phyloP scores from a whole-genome alignment of 2,888 invertebrate species.

The Cephus pygmeus region DNA sequence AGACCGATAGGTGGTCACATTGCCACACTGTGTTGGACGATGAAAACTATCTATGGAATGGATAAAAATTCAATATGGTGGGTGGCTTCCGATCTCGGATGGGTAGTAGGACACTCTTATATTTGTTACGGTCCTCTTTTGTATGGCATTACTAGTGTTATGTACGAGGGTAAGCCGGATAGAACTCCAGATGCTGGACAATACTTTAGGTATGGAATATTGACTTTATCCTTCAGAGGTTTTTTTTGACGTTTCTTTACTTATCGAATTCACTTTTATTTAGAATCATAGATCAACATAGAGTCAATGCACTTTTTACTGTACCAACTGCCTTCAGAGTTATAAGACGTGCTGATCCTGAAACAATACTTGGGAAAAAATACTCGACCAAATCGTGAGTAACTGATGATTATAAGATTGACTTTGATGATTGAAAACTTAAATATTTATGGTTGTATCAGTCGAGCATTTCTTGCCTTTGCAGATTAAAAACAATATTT shows the following conservation, averaged over 20 bases:
- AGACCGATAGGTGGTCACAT: slow-evolving; percentile 91
- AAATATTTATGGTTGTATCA: neutral
- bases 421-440: neutral
- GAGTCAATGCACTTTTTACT: slow-evolving; percentile 86
- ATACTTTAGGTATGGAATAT: slow-evolving; percentile 79
- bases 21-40: slow-evolving; percentile 85
- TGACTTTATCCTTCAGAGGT: neutral
- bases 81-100: slow-evolving; percentile 90
- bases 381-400: slow-evolving; percentile 76
- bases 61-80: slow-evolving; percentile 86
- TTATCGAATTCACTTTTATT: slow-evolving; percentile 22
- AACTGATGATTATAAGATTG: neutral
- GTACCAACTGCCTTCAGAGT: slow-evolving; percentile 92
- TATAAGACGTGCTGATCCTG: slow-evolving; percentile 84
- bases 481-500: slow-evolving; percentile 75
- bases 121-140: slow-evolving; percentile 92
- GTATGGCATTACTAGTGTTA: slow-evolving; percentile 82
- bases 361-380: slow-evolving; percentile 75
- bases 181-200: slow-evolving; percentile 93
- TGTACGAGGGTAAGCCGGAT: slow-evolving; percentile 95
- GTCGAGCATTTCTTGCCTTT: neutral
- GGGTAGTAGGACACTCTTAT: slow-evolving; percentile 96
- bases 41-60: slow-evolving; percentile 85
- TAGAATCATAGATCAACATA: slow-evolving; percentile 88
- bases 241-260: neutral